A percentile compares a stretch with the other conserved stretches of the same genome.
Evolutionary conservation across 2,797 vertebrate genomes (phyloP).

Genomic region (Agapornis canus): DNA sequence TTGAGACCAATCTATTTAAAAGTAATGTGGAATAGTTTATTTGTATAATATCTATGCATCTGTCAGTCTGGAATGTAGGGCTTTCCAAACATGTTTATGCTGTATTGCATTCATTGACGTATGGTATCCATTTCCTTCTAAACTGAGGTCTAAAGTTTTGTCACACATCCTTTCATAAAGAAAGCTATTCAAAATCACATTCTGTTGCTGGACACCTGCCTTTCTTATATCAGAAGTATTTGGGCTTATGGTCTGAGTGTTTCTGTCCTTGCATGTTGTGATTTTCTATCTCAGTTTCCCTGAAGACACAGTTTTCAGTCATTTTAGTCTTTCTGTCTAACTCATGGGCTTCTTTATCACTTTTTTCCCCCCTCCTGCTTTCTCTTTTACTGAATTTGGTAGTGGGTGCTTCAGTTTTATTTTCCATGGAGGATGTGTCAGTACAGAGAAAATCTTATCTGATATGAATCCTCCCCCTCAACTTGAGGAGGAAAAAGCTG

Average conservation of each 20-base stretch:
- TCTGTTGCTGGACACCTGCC: not conserved
- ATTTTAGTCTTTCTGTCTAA: slow-evolving; percentile 21
- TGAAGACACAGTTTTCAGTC: slow-evolving; percentile 1
- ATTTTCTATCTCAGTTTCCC: slow-evolving; percentile 11
- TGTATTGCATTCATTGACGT: not conserved
- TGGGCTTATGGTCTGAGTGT: not conserved
- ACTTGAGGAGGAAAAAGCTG: not conserved
- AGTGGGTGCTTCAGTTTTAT: not conserved
- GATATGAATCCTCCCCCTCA: not conserved
- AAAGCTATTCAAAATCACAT: not conserved
- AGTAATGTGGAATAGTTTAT: not conserved
- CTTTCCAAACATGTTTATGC: not conserved
- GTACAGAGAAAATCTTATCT: not conserved
- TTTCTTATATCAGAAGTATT: not conserved
- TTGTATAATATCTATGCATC: not conserved
- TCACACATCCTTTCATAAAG: not conserved
- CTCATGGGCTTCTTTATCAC: not conserved
- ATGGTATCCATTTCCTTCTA: not conserved
- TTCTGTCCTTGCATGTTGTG: not conserved
- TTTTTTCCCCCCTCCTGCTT: not conserved
- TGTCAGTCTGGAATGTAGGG: not conserved
- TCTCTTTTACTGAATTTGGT: not conserved
- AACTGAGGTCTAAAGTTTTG: not conserved
- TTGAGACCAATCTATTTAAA: not conserved
- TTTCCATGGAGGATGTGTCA: not conserved